Evolutionary conservation across 2,113 vertebrate genomes (phyloP).

Genomic region (Alces alces): DNA sequence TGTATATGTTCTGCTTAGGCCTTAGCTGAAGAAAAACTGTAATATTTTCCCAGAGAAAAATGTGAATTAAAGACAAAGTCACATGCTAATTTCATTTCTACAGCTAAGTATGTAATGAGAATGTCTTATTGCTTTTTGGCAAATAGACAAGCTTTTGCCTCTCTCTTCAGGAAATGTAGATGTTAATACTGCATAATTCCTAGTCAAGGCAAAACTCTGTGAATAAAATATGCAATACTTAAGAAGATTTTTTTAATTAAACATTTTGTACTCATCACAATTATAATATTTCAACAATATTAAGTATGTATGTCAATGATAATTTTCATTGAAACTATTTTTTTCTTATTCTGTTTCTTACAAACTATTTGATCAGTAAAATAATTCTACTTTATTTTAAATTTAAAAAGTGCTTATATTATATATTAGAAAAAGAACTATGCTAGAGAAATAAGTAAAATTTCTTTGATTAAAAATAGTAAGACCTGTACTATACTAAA

Average conservation of each 20-base stretch:
- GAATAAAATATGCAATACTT: not conserved
- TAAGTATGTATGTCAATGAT: not conserved
- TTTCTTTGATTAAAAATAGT: not conserved
- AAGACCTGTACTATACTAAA: not conserved
- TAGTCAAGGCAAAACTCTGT: not conserved
- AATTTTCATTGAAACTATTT: not conserved
- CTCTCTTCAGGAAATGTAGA: not conserved
- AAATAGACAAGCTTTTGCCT: not conserved
- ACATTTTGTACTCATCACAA: not conserved
- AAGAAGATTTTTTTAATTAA: not conserved
- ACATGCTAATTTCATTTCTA: not conserved
- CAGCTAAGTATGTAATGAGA: not conserved
- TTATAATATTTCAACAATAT: not conserved
- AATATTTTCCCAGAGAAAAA: not conserved
- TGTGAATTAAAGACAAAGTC: not conserved
- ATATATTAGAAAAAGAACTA: not conserved
- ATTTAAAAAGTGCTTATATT: not conserved
- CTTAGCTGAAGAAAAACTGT: not conserved
- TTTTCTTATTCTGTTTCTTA: not conserved
- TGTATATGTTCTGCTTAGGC: not conserved
- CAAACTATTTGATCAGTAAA: not conserved
- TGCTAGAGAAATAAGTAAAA: not conserved
- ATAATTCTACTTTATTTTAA: not conserved
- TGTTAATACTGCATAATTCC: not conserved
- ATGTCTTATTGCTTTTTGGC: not conserved